Evolutionary conservation across 2,113 vertebrate genomes (phyloP).

Genomic region (Nothoprocta perdicaria): DNA sequence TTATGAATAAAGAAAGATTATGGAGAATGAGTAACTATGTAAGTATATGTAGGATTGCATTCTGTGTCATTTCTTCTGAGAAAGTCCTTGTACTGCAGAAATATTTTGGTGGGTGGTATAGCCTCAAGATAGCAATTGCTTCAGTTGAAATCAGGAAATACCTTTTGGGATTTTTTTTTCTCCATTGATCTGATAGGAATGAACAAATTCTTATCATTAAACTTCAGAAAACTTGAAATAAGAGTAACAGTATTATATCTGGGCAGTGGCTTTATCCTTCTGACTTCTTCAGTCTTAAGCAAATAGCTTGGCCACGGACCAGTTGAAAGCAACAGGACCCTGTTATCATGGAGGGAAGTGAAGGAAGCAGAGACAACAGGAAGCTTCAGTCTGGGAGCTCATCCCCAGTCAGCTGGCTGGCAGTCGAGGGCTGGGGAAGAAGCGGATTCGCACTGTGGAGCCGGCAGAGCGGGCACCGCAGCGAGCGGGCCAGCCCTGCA

Average conservation of each 20-base stretch:
- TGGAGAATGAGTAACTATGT: neutral
- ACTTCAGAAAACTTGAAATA: neutral
- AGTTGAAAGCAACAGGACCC: neutral
- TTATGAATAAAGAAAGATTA: neutral
- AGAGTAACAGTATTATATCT: neutral
- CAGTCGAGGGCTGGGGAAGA: neutral
- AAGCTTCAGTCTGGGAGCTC: neutral
- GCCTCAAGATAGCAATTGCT: neutral
- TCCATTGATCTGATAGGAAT: neutral
- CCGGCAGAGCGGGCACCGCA: rapidly evolving
- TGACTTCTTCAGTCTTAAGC: neutral
- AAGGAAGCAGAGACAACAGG: neutral
- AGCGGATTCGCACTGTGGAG: neutral
- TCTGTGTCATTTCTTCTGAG: neutral
- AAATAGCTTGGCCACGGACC: neutral
- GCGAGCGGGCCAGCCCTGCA: neutral
- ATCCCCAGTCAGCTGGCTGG: neutral
- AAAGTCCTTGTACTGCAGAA: neutral
- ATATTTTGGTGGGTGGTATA: neutral
- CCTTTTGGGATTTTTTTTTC: neutral
- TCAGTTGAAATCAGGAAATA: neutral
- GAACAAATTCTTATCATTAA: neutral
- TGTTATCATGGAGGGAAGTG: neutral
- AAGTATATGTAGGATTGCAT: neutral
- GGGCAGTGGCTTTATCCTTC: neutral